Conservation (phyloP, 1,140 invertebrate species). For the Tribolium madens region DNA sequence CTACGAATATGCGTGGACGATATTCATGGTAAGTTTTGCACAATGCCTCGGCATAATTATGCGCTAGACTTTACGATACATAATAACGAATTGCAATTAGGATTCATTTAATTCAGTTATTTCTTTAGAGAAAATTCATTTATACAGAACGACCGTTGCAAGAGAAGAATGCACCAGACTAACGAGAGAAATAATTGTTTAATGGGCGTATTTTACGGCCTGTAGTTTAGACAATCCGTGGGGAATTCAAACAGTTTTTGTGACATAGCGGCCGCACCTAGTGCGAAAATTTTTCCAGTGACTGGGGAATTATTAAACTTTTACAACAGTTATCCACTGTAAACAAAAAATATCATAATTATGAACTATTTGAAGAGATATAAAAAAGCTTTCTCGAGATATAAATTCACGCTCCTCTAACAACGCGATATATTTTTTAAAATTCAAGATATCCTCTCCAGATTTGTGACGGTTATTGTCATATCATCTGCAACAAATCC, state of each 20-base stretch:
- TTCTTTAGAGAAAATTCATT: conserved; percentile 30
- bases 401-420: not conserved
- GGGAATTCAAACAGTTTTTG: conserved; percentile 10
- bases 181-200: conserved; percentile 38
- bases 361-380: not conserved
- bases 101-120: conserved; percentile 30
- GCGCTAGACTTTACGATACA: not conserved
- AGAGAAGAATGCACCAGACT: conserved; percentile 15
- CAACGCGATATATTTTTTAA: not conserved
- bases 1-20: conserved; percentile 78
- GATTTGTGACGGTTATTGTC: not conserved
- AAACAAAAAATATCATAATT: not conserved
- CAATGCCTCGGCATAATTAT: not conserved
- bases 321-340: too few relatives aligned
- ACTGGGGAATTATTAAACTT: too few relatives aligned
- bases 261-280: not conserved
- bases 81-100: conserved; percentile 2
- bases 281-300: not conserved
- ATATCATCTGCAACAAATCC: conserved; percentile 1
- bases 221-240: not conserved
- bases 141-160: conserved; percentile 35
- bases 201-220: conserved; percentile 13
- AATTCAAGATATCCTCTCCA: not conserved
- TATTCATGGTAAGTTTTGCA: conserved; percentile 72
- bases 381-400: not conserved